A percentile compares a stretch with the other conserved stretches of the same genome.
These are phyloP conservation scores for Spisula subtruncata DNA, from an alignment of 2,888 invertebrate species.

Conservation along the genomic window DNA sequence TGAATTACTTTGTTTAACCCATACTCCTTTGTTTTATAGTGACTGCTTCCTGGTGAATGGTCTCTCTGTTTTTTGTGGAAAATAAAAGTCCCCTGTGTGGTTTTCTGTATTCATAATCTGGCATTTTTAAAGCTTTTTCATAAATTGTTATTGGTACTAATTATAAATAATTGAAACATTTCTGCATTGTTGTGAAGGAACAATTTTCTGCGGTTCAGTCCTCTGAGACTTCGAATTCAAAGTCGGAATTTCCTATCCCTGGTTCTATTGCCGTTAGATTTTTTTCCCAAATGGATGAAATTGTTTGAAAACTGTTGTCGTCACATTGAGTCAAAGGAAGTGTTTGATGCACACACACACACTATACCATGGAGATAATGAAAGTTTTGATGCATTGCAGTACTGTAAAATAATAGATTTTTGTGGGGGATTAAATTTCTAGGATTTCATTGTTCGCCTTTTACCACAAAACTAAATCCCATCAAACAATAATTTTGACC, in stretches of 20 bases:
- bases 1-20: slow-evolving; percentile 18
- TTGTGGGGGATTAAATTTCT: too few relatives aligned
- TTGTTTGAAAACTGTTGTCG: slow-evolving; percentile 7
- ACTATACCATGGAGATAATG: slow-evolving; percentile 30
- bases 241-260: neutral
- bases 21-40: neutral
- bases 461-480: too few relatives aligned
- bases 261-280: neutral
- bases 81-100: neutral
- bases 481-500: too few relatives aligned
- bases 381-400: slow-evolving; percentile 24
- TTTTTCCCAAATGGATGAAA: slow-evolving; percentile 10
- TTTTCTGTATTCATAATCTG: neutral
- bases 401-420: too few relatives aligned
- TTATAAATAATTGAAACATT: slow-evolving; percentile 18
- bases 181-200: slow-evolving; percentile 22
- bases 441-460: too few relatives aligned
- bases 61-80: slow-evolving; percentile 1
- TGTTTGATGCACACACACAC: slow-evolving; percentile 30
- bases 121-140: slow-evolving; percentile 2
- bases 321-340: slow-evolving; percentile 1
- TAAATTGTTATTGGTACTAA: slow-evolving; percentile 23
- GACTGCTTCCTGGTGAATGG: neutral
- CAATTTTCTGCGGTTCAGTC: neutral
- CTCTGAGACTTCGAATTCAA: neutral